Conservation (phyloP, 2,888 invertebrate genomes). For the Amphipyra tragopoginis region DNA sequence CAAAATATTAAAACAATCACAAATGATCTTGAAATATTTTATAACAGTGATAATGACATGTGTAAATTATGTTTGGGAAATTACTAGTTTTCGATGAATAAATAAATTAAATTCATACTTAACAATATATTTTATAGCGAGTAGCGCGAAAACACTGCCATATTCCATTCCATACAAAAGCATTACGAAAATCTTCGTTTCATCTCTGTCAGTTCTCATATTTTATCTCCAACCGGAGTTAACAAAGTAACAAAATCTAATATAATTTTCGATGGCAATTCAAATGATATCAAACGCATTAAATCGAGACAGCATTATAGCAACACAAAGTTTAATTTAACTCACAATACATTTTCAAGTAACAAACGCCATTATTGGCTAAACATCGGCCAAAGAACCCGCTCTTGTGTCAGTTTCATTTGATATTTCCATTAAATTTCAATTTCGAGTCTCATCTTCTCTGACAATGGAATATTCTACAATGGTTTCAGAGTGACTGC, state of each 20-base stretch:
- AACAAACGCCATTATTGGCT: constrained; percentile 71
- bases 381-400: constrained; percentile 68
- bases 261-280: constrained; percentile 56
- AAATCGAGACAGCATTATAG: constrained; percentile 57
- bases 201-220: constrained; percentile 18
- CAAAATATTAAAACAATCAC: too few relatives aligned
- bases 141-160: too few relatives aligned
- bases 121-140: too few relatives aligned
- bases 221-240: constrained; percentile 26
- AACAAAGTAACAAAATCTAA: constrained; percentile 50
- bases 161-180: neutral
- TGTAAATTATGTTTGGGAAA: too few relatives aligned
- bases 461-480: constrained; percentile 45
- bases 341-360: constrained; percentile 66
- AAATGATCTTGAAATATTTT: too few relatives aligned
- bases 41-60: too few relatives aligned
- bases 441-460: constrained; percentile 78
- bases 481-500: constrained; percentile 62
- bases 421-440: constrained; percentile 82
- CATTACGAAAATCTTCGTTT: neutral
- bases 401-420: constrained; percentile 71
- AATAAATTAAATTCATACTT: too few relatives aligned
- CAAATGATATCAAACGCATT: constrained; percentile 56
- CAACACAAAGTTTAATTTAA: constrained; percentile 70
- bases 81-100: too few relatives aligned